phyloP scores from a whole-genome alignment of 2,113 vertebrate genomes.

The Sigmodon hispidus region DNA sequence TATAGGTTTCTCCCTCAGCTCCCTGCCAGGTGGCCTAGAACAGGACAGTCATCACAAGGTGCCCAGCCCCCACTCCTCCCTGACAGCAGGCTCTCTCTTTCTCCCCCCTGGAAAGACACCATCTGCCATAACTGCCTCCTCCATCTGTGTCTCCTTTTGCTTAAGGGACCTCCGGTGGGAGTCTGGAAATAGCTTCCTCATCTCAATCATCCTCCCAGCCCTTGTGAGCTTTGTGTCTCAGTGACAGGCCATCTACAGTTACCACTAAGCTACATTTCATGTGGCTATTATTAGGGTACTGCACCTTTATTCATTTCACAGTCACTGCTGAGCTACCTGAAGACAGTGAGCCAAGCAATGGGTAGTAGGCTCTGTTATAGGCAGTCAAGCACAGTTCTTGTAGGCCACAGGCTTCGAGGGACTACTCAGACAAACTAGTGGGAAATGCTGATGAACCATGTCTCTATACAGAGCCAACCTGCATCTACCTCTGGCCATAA shows the following conservation, averaged over 20 bases:
- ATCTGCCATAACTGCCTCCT: slow-evolving; percentile 19
- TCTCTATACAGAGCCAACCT: background rate
- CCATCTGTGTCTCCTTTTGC: slow-evolving; percentile 39
- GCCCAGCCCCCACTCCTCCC: background rate
- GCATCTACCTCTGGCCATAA: background rate
- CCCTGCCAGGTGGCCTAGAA: slow-evolving; percentile 22
- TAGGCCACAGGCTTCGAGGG: background rate
- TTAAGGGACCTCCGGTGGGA: background rate
- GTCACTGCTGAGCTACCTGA: background rate
- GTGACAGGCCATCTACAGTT: background rate
- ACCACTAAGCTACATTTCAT: background rate
- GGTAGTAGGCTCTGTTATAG: background rate
- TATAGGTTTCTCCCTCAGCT: background rate
- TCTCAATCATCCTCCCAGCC: background rate
- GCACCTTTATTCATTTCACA: background rate
- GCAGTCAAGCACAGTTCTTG: background rate
- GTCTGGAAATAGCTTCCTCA: background rate
- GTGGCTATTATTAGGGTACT: background rate
- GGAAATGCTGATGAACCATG: background rate
- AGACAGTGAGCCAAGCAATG: background rate
- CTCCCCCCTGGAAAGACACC: slow-evolving; percentile 25
- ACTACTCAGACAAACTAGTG: background rate
- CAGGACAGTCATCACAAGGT: slow-evolving; percentile 11
- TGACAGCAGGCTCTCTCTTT: slow-evolving; percentile 32
- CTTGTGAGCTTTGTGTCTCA: background rate